phyloP scores from a whole-genome alignment of 1,140 invertebrate genomes.

The Lepidotrigona ventralis region DNA sequence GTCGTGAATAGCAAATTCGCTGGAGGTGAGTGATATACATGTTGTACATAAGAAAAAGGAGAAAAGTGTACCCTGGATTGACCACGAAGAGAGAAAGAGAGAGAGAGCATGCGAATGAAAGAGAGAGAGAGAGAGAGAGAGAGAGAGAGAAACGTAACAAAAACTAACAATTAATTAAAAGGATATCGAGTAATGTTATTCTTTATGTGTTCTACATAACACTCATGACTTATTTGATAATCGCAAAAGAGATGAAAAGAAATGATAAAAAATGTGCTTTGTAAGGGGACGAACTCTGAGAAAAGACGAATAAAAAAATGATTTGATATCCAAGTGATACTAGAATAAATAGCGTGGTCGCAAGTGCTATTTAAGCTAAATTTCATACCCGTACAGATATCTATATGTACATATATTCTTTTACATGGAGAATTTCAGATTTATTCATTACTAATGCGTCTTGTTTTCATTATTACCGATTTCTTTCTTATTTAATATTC shows the following conservation, averaged over 20 bases:
- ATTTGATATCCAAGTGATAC: conserved; percentile 71
- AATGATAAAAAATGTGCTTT: conserved; percentile 55
- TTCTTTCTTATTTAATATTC: conserved; percentile 15
- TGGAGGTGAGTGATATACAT: conserved; percentile 66
- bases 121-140: conserved; percentile 31
- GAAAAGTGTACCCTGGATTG: conserved; percentile 65
- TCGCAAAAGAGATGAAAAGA: conserved; percentile 57
- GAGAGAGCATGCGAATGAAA: conserved; percentile 24
- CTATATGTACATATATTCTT: conserved; percentile 48
- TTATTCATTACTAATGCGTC: conserved; percentile 38
- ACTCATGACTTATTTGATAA: conserved; percentile 71
- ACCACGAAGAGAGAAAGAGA: conserved; percentile 50
- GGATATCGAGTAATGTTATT: conserved; percentile 70
- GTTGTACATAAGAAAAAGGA: conserved; percentile 60
- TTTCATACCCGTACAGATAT: conserved; percentile 52
- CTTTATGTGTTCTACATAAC: conserved; percentile 71
- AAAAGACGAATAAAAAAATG: conserved; percentile 37
- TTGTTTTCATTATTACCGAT: conserved; percentile 3
- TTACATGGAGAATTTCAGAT: conserved; percentile 73
- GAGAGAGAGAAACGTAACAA: conserved; percentile 62
- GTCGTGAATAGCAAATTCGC: conserved; percentile 56
- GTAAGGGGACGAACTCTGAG: conserved; percentile 50
- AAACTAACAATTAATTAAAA: conserved; percentile 67
- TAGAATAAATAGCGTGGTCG: conserved; percentile 63
- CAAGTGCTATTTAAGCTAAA: conserved; percentile 67